Evolutionary conservation across 2,113 vertebrate species (phyloP), one percentile per base, ranked within the genome.

Genomic region (Athene cunicularia): DNA sequence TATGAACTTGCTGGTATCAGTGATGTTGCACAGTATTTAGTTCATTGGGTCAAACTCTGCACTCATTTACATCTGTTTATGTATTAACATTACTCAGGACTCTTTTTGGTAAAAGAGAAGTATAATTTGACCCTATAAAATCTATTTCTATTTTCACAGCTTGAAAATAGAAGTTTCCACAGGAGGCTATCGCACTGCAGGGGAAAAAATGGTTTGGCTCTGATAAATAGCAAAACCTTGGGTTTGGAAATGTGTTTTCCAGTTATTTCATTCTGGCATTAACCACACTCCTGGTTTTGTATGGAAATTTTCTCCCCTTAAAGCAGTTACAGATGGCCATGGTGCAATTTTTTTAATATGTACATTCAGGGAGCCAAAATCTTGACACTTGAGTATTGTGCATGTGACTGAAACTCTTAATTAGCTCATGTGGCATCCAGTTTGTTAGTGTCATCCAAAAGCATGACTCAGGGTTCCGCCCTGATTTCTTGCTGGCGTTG

Each of bases 131-230:
- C 70, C 43, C 49, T 76, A 11, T 63, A 91, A 88, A 80, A 87
- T 72, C 33, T 88, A 53, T 84, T 96, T 86, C 68, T 92, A 14
- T 89, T 97, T 93, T 88, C 85, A 67, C 37, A 79, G 58, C 80
- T 93, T 96, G 94, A 86, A 97, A 96, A 92, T 76, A 96, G 58
- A 88, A 92, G 56, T 96, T 97, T 95, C 93, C 92, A 87, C 63
- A 66, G 60, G 80, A 94, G 27, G 28, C 55, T 89, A 55, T 95
- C 2, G 0, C 62, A 30, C 80, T 84, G 27, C 73, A 80, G 80
- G 86, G 86, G 62, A 41, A 92, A 81, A 93, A 84, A 3, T 66
- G 63, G 77, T 90, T 88, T 94, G 86, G 63, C 95, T 87, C 2
- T 60, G 72, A 95, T 56, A 60, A 95, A 79, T 75, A 95, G 53